A percentile compares a stretch with the other conserved stretches of the same genome.
Conservation (phyloP, 1,140 invertebrate species). For the Coelopa frigida region DNA sequence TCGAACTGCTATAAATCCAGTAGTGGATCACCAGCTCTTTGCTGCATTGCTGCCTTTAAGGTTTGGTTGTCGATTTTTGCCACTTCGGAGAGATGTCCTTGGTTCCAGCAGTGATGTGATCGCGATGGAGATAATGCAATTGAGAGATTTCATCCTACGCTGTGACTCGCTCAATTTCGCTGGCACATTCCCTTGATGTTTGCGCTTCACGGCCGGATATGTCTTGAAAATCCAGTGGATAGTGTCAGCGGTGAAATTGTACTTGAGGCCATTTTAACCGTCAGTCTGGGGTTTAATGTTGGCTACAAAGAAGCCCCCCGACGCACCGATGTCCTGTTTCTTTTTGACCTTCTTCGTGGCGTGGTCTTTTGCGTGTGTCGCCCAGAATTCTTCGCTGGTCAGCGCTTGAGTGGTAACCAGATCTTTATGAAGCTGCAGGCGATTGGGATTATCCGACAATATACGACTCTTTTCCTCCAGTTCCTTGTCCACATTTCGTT, state of each 20-base stretch:
- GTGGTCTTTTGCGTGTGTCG: slow-evolving; percentile 74
- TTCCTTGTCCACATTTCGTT: slow-evolving; percentile 88
- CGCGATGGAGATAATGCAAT: slow-evolving; percentile 97
- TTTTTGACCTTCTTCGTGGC: slow-evolving; percentile 62
- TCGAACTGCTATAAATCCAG: slow-evolving; percentile 74
- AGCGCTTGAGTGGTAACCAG: slow-evolving; percentile 91
- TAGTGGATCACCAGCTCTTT: slow-evolving; percentile 68
- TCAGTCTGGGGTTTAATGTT: slow-evolving; percentile 96
- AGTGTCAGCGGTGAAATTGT: slow-evolving; percentile 94
- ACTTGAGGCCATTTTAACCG: slow-evolving; percentile 93
- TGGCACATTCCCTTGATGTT: slow-evolving; percentile 95
- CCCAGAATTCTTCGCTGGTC: slow-evolving; percentile 94
- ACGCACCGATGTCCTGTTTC: slow-evolving; percentile 77
- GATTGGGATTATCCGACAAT: slow-evolving; percentile 72
- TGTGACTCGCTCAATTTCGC: slow-evolving; percentile 90
- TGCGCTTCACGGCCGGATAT: slow-evolving; percentile 96
- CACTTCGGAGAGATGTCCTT: slow-evolving; percentile 95
- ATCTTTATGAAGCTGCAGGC: slow-evolving; percentile 83
- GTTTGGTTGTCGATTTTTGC: slow-evolving; percentile 93
- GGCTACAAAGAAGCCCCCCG: slow-evolving; percentile 80
- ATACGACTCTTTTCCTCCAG: slow-evolving; percentile 82
- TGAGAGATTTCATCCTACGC: slow-evolving; percentile 99
- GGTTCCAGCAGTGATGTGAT: slow-evolving; percentile 78
- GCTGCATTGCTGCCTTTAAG: slow-evolving; percentile 69
- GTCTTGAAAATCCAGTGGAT: slow-evolving; percentile 99